phyloP scores from a whole-genome alignment of 2,888 invertebrate species.

The Spodoptera exigua region DNA sequence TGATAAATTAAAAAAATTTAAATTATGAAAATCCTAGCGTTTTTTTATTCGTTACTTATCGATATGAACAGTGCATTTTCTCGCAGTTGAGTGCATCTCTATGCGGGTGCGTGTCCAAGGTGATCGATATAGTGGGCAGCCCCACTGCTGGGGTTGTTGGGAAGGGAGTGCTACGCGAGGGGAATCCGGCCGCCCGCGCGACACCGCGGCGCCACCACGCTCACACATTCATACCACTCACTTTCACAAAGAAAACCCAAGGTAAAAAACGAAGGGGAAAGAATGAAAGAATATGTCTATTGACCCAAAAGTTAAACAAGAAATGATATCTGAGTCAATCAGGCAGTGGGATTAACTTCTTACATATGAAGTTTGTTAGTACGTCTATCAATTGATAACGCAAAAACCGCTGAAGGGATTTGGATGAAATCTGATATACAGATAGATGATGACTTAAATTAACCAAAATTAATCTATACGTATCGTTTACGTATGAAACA shows the following conservation, averaged over 20 bases:
- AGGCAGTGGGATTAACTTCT: too few relatives aligned
- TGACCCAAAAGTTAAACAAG: not conserved
- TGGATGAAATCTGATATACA: too few relatives aligned
- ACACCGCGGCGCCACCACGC: slow-evolving; percentile 48
- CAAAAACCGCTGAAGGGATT: too few relatives aligned
- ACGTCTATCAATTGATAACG: too few relatives aligned
- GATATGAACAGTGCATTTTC: slow-evolving; percentile 19
- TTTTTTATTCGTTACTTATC: not conserved
- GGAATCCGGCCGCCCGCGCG: slow-evolving; percentile 51
- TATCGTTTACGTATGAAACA: too few relatives aligned
- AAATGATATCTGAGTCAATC: too few relatives aligned
- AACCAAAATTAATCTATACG: too few relatives aligned
- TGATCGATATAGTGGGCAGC: slow-evolving; percentile 74
- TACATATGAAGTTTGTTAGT: too few relatives aligned
- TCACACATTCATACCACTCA: slow-evolving; percentile 41
- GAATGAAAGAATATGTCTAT: slow-evolving; percentile 8
- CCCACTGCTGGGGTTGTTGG: slow-evolving; percentile 63
- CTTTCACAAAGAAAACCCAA: slow-evolving; percentile 28
- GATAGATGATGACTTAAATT: too few relatives aligned
- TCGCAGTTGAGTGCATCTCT: slow-evolving; percentile 29
- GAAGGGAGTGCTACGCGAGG: slow-evolving; percentile 65
- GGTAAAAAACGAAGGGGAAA: slow-evolving; percentile 30
- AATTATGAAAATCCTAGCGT: too few relatives aligned
- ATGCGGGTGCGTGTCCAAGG: slow-evolving; percentile 69
- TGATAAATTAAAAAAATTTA: too few relatives aligned